Conservation (phyloP, 2,888 invertebrate species). For the Sepioteuthis lessoniana region DNA sequence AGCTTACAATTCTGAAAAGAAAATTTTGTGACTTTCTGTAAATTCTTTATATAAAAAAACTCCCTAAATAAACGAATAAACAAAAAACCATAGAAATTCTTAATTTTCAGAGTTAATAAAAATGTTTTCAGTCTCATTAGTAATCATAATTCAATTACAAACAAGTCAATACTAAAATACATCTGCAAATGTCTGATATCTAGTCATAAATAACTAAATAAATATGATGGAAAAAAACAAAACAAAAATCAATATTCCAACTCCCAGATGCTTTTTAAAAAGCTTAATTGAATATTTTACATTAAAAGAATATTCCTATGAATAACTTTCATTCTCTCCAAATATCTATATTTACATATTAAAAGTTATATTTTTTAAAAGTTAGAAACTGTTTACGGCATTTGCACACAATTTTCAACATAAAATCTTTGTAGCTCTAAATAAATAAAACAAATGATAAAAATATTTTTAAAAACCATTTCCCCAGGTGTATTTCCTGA, state of each 20-base stretch:
- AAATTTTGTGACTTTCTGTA: too few species aligned
- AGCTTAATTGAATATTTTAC: background rate
- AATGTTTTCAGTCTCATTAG: too few species aligned
- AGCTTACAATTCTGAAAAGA: too few species aligned
- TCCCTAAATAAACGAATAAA: too few species aligned
- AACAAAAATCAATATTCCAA: background rate
- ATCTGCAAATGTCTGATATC: too few species aligned
- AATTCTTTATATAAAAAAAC: too few species aligned
- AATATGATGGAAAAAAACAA: background rate
- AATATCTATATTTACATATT: background rate
- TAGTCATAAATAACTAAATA: too few species aligned
- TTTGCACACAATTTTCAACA: background rate
- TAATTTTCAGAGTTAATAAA: too few species aligned
- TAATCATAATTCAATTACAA: too few species aligned
- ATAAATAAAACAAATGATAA: background rate
- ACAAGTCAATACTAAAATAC: too few species aligned
- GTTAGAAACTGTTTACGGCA: background rate
- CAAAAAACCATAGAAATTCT: too few species aligned
- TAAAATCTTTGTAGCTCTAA: background rate
- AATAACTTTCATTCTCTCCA: background rate
- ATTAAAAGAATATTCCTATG: background rate
- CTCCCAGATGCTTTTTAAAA: too few species aligned
- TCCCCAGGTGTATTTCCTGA: background rate
- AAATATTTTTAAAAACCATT: background rate
- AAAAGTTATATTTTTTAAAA: background rate